Percentiles rank a stretch among this genome's conserved stretches.
Conservation (phyloP, 2,113 vertebrate species). For the Periophthalmodon schlosseri region DNA sequence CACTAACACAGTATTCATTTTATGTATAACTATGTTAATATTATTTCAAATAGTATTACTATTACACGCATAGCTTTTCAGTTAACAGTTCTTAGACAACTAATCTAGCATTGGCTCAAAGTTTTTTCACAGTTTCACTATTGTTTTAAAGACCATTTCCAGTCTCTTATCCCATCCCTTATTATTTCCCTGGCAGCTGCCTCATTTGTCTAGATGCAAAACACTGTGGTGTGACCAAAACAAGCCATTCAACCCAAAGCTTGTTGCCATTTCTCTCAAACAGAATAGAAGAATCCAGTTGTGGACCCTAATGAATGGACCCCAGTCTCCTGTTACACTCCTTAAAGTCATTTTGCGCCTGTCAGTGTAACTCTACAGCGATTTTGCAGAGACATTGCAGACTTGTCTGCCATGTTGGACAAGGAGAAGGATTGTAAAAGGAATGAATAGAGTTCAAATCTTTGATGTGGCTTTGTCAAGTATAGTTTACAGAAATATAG, state of each 20-base stretch:
- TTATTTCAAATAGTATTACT: background rate
- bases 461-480: constrained; percentile 10
- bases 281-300: constrained; percentile 49
- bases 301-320: constrained; percentile 52
- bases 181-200: constrained; percentile 64
- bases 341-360: constrained; percentile 21
- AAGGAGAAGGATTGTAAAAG: constrained; percentile 25
- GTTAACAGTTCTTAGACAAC: background rate
- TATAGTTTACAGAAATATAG: constrained; percentile 10
- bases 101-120: background rate
- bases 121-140: constrained; percentile 34
- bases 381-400: constrained; percentile 24
- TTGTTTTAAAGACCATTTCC: constrained; percentile 1
- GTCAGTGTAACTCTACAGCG: constrained; percentile 6
- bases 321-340: constrained; percentile 39
- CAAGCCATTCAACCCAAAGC: constrained; percentile 33
- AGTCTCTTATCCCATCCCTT: constrained; percentile 43
- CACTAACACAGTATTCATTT: background rate
- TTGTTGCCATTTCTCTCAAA: constrained; percentile 29
- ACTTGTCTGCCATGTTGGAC: constrained; percentile 12
- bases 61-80: background rate
- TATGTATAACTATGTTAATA: background rate
- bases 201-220: constrained; percentile 67
- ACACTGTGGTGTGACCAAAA: constrained; percentile 49
- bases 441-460: constrained; percentile 27